Percentiles rank a stretch among this genome's conserved stretches.
These are phyloP conservation scores for Parazoanthus darwini DNA, from an alignment of 92 coral and sea anemone genomes.

Conservation along the genomic window DNA sequence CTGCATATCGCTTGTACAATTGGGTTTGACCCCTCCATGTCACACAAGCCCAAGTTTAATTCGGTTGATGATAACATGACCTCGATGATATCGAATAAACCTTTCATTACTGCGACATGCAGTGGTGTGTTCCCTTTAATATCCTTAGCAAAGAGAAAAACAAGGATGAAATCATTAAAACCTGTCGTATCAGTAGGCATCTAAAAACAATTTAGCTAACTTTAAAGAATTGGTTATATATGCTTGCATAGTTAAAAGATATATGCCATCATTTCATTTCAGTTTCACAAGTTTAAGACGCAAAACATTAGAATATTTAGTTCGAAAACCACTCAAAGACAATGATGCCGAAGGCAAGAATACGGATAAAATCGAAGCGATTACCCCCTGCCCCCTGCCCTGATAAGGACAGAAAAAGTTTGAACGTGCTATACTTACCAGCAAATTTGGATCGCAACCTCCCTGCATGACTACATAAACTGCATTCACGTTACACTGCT, in stretches of 20 bases:
- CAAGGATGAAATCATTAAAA: background rate
- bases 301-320: too few species aligned
- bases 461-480: conserved; percentile 21
- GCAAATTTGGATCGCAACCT: conserved; percentile 29
- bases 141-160: background rate
- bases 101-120: background rate
- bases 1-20: background rate
- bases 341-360: too few species aligned
- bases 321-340: too few species aligned
- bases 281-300: too few species aligned
- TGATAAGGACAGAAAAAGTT: too few species aligned
- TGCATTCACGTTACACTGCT: conserved; percentile 10
- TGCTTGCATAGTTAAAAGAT: too few species aligned
- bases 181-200: too few species aligned
- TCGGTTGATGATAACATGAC: background rate
- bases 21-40: background rate
- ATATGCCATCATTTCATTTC: too few species aligned
- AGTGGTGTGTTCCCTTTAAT: background rate
- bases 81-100: background rate
- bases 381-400: too few species aligned
- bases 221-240: too few species aligned
- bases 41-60: background rate
- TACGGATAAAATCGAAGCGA: too few species aligned
- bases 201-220: too few species aligned
- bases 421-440: background rate